A percentile compares a stretch with the other conserved stretches of the same genome.
phyloP scores from a whole-genome alignment of 2,888 invertebrate genomes.

The Agonopterix arenella region DNA sequence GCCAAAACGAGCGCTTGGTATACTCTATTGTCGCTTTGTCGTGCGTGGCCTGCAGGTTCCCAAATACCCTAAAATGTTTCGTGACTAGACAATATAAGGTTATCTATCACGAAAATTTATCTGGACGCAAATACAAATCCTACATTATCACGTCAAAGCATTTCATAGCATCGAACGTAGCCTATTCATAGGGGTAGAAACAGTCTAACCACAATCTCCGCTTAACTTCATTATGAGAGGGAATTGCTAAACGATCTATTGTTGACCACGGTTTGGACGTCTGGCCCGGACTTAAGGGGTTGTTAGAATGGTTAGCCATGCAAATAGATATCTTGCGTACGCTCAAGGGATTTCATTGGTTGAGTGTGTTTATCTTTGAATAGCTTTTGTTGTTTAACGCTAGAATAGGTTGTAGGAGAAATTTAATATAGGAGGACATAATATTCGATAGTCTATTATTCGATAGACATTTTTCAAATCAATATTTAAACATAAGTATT shows the following conservation, averaged over 20 bases:
- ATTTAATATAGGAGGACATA: too few relatives aligned
- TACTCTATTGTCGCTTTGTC: too few relatives aligned
- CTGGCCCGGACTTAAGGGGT: slow-evolving; percentile 37
- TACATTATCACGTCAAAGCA: background rate
- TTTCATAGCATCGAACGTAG: background rate
- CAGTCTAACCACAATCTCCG: slow-evolving; percentile 54
- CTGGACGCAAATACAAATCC: background rate
- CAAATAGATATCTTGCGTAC: slow-evolving; percentile 52
- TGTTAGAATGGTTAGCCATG: slow-evolving; percentile 48
- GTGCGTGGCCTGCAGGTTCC: too few relatives aligned
- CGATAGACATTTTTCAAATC: too few relatives aligned
- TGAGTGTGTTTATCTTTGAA: background rate
- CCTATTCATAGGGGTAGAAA: slow-evolving; percentile 38
- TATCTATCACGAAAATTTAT: background rate
- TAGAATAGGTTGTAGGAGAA: too few relatives aligned
- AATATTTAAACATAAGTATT: too few relatives aligned
- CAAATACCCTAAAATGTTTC: too few relatives aligned
- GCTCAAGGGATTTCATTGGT: slow-evolving; percentile 5
- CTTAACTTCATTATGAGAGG: slow-evolving; percentile 69
- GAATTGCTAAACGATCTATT: slow-evolving; percentile 71
- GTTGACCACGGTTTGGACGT: slow-evolving; percentile 46
- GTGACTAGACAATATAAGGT: too few relatives aligned
- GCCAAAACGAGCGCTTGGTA: too few relatives aligned
- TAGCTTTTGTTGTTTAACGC: background rate
- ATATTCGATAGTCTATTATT: too few relatives aligned